These are phyloP conservation scores for Drosophila robusta DNA, from an alignment of 2,888 invertebrate species.

Conservation along the genomic window DNA sequence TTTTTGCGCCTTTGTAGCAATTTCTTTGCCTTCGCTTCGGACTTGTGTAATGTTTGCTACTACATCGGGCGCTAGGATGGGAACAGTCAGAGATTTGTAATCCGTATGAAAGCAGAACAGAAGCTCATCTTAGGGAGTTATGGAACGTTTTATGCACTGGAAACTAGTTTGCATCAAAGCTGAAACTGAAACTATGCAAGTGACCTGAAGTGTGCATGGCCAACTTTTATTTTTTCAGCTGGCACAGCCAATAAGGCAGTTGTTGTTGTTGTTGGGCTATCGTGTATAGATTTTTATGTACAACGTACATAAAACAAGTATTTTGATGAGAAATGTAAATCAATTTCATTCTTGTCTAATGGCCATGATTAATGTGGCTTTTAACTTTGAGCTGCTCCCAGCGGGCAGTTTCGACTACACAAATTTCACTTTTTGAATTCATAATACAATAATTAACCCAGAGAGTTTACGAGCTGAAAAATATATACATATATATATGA, in stretches of 20 bases:
- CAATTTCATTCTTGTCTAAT: conserved; percentile 51
- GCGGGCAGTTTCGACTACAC: conserved; percentile 40
- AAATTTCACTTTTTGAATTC: conserved; percentile 70
- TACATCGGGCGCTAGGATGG: background rate
- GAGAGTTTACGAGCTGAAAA: conserved; percentile 31
- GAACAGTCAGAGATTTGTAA: background rate
- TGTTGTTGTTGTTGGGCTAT: no score
- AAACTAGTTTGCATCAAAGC: background rate
- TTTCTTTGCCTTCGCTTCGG: conserved; percentile 46
- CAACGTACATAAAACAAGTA: background rate
- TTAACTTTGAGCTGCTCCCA: conserved; percentile 39
- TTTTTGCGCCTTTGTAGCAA: conserved; percentile 58
- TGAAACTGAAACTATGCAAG: background rate
- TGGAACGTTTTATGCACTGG: no score
- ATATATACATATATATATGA: background rate
- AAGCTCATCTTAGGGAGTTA: background rate
- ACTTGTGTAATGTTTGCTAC: conserved; percentile 7
- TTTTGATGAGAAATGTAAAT: conserved; percentile 62
- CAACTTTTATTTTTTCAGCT: no score
- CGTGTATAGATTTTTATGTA: no score
- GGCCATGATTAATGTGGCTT: conserved; percentile 59
- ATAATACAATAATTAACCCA: conserved; percentile 69
- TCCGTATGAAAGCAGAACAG: background rate
- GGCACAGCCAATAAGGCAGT: no score
- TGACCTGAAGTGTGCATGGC: background rate